Evolutionary conservation across 2,113 vertebrate species (phyloP), one percentile per base, ranked within the genome.

Genomic region (Phocoena sinus): DNA sequence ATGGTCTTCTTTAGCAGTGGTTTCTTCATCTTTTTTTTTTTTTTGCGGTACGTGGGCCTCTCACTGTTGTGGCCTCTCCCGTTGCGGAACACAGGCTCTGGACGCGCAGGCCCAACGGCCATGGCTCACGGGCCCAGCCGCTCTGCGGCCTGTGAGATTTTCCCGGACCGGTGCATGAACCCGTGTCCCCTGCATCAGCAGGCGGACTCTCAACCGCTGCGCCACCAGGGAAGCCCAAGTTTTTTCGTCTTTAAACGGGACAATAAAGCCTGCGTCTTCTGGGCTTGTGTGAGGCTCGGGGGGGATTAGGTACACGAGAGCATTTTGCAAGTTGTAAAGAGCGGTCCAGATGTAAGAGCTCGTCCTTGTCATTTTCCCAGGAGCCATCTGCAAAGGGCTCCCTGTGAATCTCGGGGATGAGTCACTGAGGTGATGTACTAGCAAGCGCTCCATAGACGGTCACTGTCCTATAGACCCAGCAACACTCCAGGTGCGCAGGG

Each of bases 401-500:
- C 62, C 2, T 0, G 56, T 12, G 12, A 1, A 11, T 17, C 41
- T 8, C 14, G 0, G 50, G 33, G 31, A 18, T 20, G 71, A 84
- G 38, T 53, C 71, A 58, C 31, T 20, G 63, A 63, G 13, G 56
- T 33, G 18, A 65, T 1, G 8, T 25, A 10, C 70, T 50, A 25
- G 36, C 1, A 1, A 60, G 65, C 20, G 23, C 58, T 33, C 44
- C 36, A 1, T 8, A 8, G 23, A 83, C 6, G 9, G 56, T 26
- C 14, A 0, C 4, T 7, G 67, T n/a, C 50, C n/a, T 4, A 12
- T 0, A 3, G 63, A 71, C 15, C 53, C 31, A 8, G 68, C 1
- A 3, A 0, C 5, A 2, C 8, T 26, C 41, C 41, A 17, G 56
- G 18, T 3, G 14, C 2, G 5, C 28, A 8, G 44, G 17, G 25